Conservation (phyloP, 2,888 invertebrate genomes). For the Nipponacmea schrenckii region DNA sequence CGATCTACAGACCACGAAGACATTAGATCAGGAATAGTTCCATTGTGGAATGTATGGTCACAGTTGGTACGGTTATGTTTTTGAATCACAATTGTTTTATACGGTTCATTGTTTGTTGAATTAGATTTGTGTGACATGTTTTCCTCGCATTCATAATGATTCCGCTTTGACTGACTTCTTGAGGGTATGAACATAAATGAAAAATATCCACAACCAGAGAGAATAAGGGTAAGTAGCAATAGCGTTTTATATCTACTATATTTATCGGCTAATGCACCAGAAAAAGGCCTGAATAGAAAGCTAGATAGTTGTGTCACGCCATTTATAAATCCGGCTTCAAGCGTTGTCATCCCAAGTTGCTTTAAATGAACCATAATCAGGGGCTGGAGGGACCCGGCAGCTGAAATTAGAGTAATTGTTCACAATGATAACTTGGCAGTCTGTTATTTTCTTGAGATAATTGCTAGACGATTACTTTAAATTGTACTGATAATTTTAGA, state of each 20-base stretch:
- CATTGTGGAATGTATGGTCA: slow-evolving; percentile 11
- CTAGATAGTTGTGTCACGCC: slow-evolving; percentile 27
- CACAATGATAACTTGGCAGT: too few relatives aligned
- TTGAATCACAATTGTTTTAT: neutral
- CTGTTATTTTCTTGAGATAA: too few relatives aligned
- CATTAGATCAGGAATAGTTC: slow-evolving; percentile 12
- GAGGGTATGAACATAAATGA: neutral
- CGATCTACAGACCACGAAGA: slow-evolving; percentile 15
- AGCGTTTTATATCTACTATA: slow-evolving; percentile 19
- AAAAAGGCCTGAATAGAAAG: slow-evolving; percentile 20
- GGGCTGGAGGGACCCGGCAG: slow-evolving; percentile 28
- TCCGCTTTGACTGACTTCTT: slow-evolving; percentile 7
- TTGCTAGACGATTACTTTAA: too few relatives aligned
- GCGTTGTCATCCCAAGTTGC: slow-evolving; percentile 25
- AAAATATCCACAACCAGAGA: neutral
- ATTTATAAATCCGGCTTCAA: slow-evolving; percentile 33
- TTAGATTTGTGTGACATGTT: slow-evolving; percentile 20
- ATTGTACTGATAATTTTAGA: too few relatives aligned
- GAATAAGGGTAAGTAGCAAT: slow-evolving; percentile 22
- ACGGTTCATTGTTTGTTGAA: slow-evolving; percentile 6
- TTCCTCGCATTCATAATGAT: slow-evolving; percentile 22
- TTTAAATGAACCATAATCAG: slow-evolving; percentile 32
- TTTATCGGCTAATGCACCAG: slow-evolving; percentile 30
- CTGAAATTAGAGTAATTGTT: slow-evolving; percentile 19
- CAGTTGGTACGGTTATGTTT: slow-evolving; percentile 4